Evolutionary conservation across 1,140 invertebrate species (phyloP), one percentile per base, ranked within the genome.

Genomic region (Streblospio benedicti): DNA sequence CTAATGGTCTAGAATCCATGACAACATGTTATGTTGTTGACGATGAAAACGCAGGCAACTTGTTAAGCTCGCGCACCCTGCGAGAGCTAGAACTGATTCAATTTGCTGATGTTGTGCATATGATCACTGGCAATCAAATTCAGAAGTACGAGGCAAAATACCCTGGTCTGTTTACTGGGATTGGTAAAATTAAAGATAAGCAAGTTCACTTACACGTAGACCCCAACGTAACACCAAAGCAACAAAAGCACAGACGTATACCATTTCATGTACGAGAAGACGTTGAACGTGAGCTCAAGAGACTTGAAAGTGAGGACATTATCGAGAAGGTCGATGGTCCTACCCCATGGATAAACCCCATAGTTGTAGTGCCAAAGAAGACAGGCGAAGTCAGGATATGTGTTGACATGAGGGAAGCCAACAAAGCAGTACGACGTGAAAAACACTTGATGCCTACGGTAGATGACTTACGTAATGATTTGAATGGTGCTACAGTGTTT

Each of bases 401-500:
- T 31, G 61, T 64, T 14, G 53, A 64, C 14, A 65, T 64, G 63
- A 25, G 30, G 33, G 31, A 64, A 51, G 63, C 63, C 14, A 64
- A 64, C 43, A 27, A 51, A 64, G 61, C 63, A 0, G 44, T 64
- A 2, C 54, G 62, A 30, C 18, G 65, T 12, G 64, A 68, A 44
- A 66, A 63, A 30, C 65, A 68, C 43, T 55, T 60, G n/a, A 69
- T 68, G 47, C 67, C 67, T 12, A 71, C 66, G 6, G 55, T 67
- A 23, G 62, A 72, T 31, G 69, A 69, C 23, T 31, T 71, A 4
- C 47, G 69, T 32, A 25, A 25, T 12, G 64, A 65, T 25, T 38
- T 72, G 43, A 65, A 71, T 53, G 58, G 62, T 25, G 53, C 59
- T 5, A 65, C 44, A 1, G 43, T 65, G 0, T 70, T 70, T 30